Evolutionary conservation across 2,113 vertebrate species (phyloP).

Genomic region (Hemibagrus wyckioides): DNA sequence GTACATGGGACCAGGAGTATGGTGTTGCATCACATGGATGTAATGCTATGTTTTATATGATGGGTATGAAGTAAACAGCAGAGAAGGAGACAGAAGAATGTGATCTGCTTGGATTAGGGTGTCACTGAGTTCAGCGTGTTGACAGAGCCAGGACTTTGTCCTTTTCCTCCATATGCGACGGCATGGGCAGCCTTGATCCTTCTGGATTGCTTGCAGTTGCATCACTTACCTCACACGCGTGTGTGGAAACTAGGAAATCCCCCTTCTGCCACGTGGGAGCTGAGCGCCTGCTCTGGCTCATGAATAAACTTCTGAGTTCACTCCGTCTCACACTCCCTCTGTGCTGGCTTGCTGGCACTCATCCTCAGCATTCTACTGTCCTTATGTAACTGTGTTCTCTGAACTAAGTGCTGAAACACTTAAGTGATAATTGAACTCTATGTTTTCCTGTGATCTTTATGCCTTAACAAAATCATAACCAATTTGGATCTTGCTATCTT

Average conservation of each 20-base stretch:
- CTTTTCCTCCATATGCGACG: slow-evolving; percentile 29
- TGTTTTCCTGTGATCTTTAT: not conserved
- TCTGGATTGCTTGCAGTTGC: slow-evolving; percentile 50
- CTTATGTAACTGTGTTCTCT: not conserved
- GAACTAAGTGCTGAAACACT: not conserved
- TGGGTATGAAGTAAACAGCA: slow-evolving; percentile 10
- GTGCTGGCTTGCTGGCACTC: not conserved
- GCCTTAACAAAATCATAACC: not conserved
- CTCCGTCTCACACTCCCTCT: slow-evolving; percentile 18
- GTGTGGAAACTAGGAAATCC: slow-evolving; percentile 50
- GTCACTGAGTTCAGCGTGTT: slow-evolving; percentile 34
- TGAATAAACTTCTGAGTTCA: slow-evolving; percentile 33
- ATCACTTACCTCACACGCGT: slow-evolving; percentile 45
- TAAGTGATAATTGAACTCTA: not conserved
- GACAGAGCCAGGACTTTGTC: slow-evolving; percentile 40
- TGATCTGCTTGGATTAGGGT: slow-evolving; percentile 21
- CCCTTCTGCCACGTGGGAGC: slow-evolving; percentile 45
- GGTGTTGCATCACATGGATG: slow-evolving; percentile 11
- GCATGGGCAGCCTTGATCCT: slow-evolving; percentile 38
- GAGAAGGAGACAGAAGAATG: not conserved
- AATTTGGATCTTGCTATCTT: not conserved
- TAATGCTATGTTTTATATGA: not conserved
- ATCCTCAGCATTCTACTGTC: not conserved
- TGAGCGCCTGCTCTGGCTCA: slow-evolving; percentile 32
- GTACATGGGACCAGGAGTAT: not conserved